phyloP scores from a whole-genome alignment of 2,888 invertebrate genomes.

The Meiosimyza decipiens region DNA sequence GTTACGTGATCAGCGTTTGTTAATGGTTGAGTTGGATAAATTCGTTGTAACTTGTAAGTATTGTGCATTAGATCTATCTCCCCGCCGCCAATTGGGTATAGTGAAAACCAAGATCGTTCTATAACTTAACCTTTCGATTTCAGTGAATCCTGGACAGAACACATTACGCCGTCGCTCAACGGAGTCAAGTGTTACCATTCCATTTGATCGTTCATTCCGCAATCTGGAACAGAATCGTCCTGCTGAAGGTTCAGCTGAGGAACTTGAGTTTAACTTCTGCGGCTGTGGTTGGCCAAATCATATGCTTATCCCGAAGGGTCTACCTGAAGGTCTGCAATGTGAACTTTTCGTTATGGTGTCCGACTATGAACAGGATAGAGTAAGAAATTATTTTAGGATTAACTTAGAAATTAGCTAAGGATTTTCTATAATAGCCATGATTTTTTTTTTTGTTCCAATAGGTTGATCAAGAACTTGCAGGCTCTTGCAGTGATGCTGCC shows the following conservation, averaged over 20 bases:
- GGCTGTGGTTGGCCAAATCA: slow-evolving; percentile 91
- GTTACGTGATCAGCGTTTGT: slow-evolving; percentile 71
- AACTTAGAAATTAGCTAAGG: too few relatives aligned
- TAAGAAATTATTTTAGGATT: too few relatives aligned
- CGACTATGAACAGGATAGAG: slow-evolving; percentile 75
- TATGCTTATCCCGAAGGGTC: slow-evolving; percentile 81
- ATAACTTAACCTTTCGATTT: neutral
- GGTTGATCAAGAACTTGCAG: slow-evolving; percentile 64
- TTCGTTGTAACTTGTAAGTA: slow-evolving; percentile 72
- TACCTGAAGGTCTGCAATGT: slow-evolving; percentile 72
- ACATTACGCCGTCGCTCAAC: slow-evolving; percentile 74
- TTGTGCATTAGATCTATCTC: too few relatives aligned
- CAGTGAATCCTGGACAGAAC: slow-evolving; percentile 77
- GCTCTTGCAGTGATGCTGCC: slow-evolving; percentile 77
- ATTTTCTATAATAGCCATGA: neutral
- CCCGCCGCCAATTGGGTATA: too few relatives aligned
- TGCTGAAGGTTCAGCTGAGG: slow-evolving; percentile 68
- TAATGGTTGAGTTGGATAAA: slow-evolving; percentile 78
- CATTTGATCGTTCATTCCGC: slow-evolving; percentile 84
- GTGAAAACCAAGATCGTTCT: too few relatives aligned
- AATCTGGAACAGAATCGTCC: slow-evolving; percentile 74
- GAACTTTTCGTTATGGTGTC: slow-evolving; percentile 84
- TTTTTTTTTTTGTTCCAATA: slow-evolving; percentile 39
- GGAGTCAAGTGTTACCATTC: slow-evolving; percentile 84
- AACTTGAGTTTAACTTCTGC: slow-evolving; percentile 80